phyloP scores from a whole-genome alignment of 2,888 invertebrate genomes.

The Malthinus seriepunctatus region DNA sequence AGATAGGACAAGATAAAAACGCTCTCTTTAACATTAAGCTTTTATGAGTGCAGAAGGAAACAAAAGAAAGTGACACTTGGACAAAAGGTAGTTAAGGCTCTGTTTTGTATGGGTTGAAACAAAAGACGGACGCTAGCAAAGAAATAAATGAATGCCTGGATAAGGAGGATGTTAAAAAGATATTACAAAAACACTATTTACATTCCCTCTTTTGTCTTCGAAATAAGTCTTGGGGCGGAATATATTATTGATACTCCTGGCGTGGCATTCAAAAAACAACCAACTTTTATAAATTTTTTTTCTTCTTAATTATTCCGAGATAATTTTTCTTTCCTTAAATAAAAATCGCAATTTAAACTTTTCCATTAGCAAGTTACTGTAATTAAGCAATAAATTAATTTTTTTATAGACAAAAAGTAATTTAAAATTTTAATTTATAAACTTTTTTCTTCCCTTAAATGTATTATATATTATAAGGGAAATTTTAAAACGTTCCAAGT shows the following conservation, averaged over 20 bases:
- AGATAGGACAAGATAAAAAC: constrained; percentile 44
- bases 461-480: no score
- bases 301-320: not conserved
- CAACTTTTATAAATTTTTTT: not conserved
- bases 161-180: constrained; percentile 55
- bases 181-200: constrained; percentile 57
- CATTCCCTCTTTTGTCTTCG: constrained; percentile 53
- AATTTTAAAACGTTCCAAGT: constrained; percentile 3
- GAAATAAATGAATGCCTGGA: constrained; percentile 55
- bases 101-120: constrained; percentile 53
- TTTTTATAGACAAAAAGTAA: not conserved
- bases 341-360: constrained; percentile 1
- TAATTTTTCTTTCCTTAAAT: not conserved
- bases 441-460: no score
- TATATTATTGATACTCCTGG: constrained; percentile 31
- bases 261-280: constrained; percentile 17
- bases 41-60: constrained; percentile 50
- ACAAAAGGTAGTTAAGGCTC: constrained; percentile 57
- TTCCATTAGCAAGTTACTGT: constrained; percentile 1
- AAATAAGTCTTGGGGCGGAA: constrained; percentile 42
- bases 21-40: constrained; percentile 47
- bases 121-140: constrained; percentile 54
- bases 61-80: constrained; percentile 57
- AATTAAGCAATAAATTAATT: not conserved
- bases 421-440: no score